phyloP scores from a whole-genome alignment of 2,113 vertebrate genomes.

The Peucedramus taeniatus region DNA sequence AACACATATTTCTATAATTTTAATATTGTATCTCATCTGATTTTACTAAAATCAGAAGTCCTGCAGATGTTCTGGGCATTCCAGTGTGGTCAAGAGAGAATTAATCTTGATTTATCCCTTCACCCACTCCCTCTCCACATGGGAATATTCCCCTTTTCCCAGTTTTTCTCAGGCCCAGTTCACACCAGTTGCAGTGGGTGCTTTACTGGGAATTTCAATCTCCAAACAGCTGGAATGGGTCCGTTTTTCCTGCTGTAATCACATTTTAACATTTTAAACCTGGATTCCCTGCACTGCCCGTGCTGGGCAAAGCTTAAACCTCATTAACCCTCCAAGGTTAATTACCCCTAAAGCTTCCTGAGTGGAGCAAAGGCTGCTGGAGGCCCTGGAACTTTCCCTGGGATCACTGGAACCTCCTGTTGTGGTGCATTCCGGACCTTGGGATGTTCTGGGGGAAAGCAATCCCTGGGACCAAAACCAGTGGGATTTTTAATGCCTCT shows the following conservation, averaged over 20 bases:
- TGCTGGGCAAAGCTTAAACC: background rate
- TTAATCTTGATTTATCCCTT: background rate
- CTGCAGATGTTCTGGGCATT: background rate
- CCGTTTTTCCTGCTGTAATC: rapidly evolving
- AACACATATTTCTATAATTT: rapidly evolving
- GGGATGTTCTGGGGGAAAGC: rapidly evolving
- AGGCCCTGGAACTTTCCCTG: background rate
- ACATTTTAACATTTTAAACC: background rate
- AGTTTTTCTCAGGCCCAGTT: background rate
- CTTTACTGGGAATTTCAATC: background rate
- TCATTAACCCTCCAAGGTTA: background rate
- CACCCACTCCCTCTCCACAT: background rate
- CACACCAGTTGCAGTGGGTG: background rate
- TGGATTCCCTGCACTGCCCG: background rate
- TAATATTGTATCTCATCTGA: background rate
- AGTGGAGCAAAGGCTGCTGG: background rate
- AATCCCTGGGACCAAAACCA: background rate
- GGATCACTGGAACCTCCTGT: rapidly evolving
- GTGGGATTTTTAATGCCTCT: rapidly evolving
- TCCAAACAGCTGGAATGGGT: background rate
- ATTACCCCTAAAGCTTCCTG: background rate
- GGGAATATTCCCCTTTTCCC: background rate
- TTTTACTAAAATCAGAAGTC: background rate
- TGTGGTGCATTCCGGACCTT: background rate
- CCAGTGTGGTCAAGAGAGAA: background rate